phyloP scores from a whole-genome alignment of 2,113 vertebrate genomes.

The Crotalus helleri region DNA sequence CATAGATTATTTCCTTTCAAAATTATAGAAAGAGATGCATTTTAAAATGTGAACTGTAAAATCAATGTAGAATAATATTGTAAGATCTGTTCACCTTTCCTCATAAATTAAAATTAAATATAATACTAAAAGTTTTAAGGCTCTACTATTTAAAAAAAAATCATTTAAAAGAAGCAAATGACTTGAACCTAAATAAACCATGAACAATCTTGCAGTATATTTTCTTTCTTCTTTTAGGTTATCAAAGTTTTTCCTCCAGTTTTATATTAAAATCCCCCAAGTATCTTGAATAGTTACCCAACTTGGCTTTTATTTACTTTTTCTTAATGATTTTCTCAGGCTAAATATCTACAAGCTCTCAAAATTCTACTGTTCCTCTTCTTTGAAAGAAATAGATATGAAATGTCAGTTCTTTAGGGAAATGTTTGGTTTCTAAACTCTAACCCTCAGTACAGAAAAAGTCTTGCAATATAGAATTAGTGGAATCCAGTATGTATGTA shows the following conservation, averaged over 20 bases:
- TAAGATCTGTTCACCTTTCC: background rate
- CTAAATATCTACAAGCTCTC: constrained; percentile 36
- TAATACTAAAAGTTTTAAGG: background rate
- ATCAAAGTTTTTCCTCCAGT: constrained; percentile 33
- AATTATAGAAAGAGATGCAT: background rate
- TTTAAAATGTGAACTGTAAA: background rate
- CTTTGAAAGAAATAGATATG: constrained; percentile 42
- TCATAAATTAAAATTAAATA: background rate
- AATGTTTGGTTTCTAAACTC: constrained; percentile 34
- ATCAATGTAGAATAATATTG: background rate
- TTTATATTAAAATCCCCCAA: constrained; percentile 23
- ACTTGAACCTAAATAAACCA: background rate
- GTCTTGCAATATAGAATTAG: constrained; percentile 47
- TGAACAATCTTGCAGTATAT: background rate
- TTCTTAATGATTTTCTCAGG: constrained; percentile 23
- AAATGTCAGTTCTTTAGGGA: constrained; percentile 50
- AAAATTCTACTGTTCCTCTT: constrained; percentile 35
- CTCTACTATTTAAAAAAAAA: background rate
- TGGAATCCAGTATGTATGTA: constrained; percentile 19
- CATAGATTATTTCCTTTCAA: background rate
- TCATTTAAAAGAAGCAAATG: background rate
- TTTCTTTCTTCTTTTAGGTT: constrained; percentile 4
- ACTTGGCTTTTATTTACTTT: constrained; percentile 31
- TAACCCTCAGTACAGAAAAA: constrained; percentile 41
- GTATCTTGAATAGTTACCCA: constrained; percentile 26